Evolutionary conservation across 2,888 invertebrate species (phyloP), one percentile per base, ranked within the genome.

Genomic region (Malthinus flaveolus): DNA sequence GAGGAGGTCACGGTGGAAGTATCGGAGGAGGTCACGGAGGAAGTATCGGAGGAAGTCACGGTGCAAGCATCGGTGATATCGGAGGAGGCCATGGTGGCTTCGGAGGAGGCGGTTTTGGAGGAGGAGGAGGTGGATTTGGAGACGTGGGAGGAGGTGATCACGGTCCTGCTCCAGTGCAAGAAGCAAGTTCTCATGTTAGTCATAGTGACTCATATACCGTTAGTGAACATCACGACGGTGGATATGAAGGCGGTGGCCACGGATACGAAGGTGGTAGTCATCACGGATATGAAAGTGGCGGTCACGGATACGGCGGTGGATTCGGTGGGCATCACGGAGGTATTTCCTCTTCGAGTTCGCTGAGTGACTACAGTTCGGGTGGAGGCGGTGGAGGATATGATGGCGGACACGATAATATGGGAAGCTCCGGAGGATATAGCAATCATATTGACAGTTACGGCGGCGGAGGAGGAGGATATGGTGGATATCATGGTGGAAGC

Each of bases 41-140:
- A 15, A 77, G 79, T 1, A 78, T 39, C 32, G 62, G 59, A 31
- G 68, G 67, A 8, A 63, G 59, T 10, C 63, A 60, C 10, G 63
- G 62, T 10, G 55, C 36, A 37, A 54, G 81, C 71, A 87, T 87
- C 35, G 86, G 87, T 64, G 76, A 80, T 54, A 87, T 86, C 36
- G 86, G 87, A 64, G 76, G 80, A 31, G 78, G 78, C 23, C 63
- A 57, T n/a, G 63, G 62, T 11, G 65, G 64, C 9, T 56, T 48
- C 32, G 64, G 60, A 11, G 47, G 48, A 49, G 56, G 79, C 76
- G 66, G 82, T 73, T 10, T 77, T 69, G 68, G 78, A 78, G 1
- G 79, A 68, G 7, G 79, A 11, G 47, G 48, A 49, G 56, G 79
- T 76, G 66, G 82, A 73, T 10, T 77, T 69, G 68, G 78, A 78